Evolutionary conservation across 2,888 invertebrate species (phyloP).

Genomic region (Harpagoxenus sublaevis): DNA sequence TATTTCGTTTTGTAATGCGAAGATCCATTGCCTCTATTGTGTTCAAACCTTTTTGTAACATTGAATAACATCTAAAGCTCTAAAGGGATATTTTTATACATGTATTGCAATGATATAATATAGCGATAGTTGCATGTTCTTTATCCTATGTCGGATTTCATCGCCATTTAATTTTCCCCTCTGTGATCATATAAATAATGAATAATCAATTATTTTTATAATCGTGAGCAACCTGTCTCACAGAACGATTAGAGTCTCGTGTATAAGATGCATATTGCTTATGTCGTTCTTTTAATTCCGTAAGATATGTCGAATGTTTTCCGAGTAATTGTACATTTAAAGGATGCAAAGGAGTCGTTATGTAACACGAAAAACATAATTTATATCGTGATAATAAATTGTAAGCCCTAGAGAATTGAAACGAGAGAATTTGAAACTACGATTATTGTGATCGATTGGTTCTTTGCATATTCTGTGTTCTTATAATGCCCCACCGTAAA

Average conservation of each 20-base stretch:
- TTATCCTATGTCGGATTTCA: slow-evolving; percentile 36
- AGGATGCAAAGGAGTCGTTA: slow-evolving; percentile 71
- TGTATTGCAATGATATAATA: slow-evolving; percentile 55
- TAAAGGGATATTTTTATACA: slow-evolving; percentile 52
- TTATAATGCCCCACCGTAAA: slow-evolving; percentile 10
- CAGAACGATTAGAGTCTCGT: slow-evolving; percentile 26
- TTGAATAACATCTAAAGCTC: slow-evolving; percentile 51
- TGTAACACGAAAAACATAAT: slow-evolving; percentile 18
- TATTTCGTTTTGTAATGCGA: slow-evolving; percentile 47
- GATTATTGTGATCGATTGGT: slow-evolving; percentile 42
- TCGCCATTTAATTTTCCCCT: slow-evolving; percentile 47
- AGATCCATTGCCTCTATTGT: slow-evolving; percentile 51
- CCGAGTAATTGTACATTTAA: slow-evolving; percentile 18
- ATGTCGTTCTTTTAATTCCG: slow-evolving; percentile 24
- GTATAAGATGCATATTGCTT: slow-evolving; percentile 6
- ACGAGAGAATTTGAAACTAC: slow-evolving; percentile 48
- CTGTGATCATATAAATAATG: slow-evolving; percentile 23
- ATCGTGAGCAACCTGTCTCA: neutral
- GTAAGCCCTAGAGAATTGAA: slow-evolving; percentile 27
- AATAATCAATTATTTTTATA: slow-evolving; percentile 22
- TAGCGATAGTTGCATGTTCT: slow-evolving; percentile 49
- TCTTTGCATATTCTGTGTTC: slow-evolving; percentile 25
- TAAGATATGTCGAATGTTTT: slow-evolving; percentile 35
- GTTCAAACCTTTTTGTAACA: slow-evolving; percentile 51
- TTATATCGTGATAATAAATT: neutral